Conservation (phyloP, 2,888 invertebrate genomes). For the Crematogaster levior region DNA sequence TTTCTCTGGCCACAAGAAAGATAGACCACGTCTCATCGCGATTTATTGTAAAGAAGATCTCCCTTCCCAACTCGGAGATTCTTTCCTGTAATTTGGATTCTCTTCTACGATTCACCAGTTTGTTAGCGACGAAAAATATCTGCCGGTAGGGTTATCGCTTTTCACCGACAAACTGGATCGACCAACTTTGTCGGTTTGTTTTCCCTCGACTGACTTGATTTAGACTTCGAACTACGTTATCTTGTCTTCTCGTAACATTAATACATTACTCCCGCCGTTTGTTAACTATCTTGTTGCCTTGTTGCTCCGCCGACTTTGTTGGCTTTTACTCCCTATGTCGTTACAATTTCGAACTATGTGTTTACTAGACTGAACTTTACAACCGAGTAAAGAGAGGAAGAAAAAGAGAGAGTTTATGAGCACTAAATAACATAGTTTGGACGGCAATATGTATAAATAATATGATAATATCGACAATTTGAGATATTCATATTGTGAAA, state of each 20-base stretch:
- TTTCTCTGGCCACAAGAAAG: conserved; percentile 8
- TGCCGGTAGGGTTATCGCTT: conserved; percentile 25
- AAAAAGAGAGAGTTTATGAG: conserved; percentile 9
- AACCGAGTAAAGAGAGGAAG: conserved; percentile 4
- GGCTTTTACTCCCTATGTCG: conserved; percentile 3
- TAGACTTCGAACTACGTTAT: conserved; percentile 25
- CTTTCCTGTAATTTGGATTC: conserved; percentile 4
- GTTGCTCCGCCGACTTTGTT: conserved; percentile 23
- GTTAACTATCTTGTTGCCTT: conserved; percentile 45
- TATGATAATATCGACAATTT: not conserved
- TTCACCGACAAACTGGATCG: conserved; percentile 27
- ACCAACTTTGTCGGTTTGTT: conserved; percentile 40
- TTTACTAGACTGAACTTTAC: conserved; percentile 30
- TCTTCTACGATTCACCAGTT: not conserved
- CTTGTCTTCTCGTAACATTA: conserved; percentile 36
- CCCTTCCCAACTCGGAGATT: not conserved
- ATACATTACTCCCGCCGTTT: conserved; percentile 35
- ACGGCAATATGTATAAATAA: not conserved
- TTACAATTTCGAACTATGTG: conserved; percentile 35
- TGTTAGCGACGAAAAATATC: conserved; percentile 24
- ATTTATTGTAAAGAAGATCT: conserved; percentile 5
- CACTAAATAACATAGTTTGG: not conserved
- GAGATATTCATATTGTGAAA: not conserved
- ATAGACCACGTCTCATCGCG: not conserved
- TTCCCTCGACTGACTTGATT: conserved; percentile 39